phyloP scores from a whole-genome alignment of 2,797 vertebrate genomes.

The Acanthopagrus latus region DNA sequence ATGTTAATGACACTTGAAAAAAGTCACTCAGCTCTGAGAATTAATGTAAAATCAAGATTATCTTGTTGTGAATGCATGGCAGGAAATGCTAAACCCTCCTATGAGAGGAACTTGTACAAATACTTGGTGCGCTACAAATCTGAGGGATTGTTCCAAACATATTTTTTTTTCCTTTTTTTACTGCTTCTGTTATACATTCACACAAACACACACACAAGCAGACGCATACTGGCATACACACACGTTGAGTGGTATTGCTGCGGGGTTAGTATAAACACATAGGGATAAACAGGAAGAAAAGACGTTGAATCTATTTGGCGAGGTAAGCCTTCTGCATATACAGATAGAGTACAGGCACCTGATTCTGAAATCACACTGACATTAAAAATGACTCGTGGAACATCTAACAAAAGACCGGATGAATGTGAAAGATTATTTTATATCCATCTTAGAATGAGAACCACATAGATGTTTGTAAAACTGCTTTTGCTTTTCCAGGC shows the following conservation, averaged over 20 bases:
- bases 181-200: constrained; percentile 48
- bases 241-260: constrained; percentile 56
- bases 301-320: constrained; percentile 64
- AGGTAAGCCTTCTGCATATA: constrained; percentile 41
- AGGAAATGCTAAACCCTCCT: constrained; percentile 42
- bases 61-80: constrained; percentile 28
- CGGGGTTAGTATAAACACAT: constrained; percentile 71
- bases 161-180: not conserved
- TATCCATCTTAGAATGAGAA: not conserved
- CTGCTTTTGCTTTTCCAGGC: constrained; percentile 81
- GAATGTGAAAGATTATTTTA: constrained; percentile 14
- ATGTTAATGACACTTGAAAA: constrained; percentile 44
- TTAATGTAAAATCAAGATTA: constrained; percentile 38
- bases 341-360: constrained; percentile 36
- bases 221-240: constrained; percentile 18
- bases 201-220: constrained; percentile 23
- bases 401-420: not conserved
- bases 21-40: constrained; percentile 7
- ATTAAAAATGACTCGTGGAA: constrained; percentile 1
- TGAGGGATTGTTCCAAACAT: constrained; percentile 42
- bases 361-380: constrained; percentile 25
- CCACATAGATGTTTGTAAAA: constrained; percentile 21
- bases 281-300: constrained; percentile 79
- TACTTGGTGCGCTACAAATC: constrained; percentile 17
- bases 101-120: constrained; percentile 21